These are phyloP conservation scores for Gonioctena quinquepunctata DNA, from an alignment of 1,140 invertebrate genomes.

Conservation along the genomic window DNA sequence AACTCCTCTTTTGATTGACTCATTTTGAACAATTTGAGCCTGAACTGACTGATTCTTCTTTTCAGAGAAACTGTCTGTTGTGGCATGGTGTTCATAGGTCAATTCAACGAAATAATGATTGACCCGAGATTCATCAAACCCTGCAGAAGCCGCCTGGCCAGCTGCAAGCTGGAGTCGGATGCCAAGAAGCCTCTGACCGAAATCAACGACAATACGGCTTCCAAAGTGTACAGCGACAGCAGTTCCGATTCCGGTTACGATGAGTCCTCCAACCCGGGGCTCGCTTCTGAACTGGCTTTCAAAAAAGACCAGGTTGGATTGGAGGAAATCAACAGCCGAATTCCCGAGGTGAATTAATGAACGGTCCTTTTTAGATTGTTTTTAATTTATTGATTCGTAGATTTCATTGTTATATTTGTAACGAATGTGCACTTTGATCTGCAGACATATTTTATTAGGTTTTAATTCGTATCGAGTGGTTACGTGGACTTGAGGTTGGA, in stretches of 20 bases:
- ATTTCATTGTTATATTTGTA: slow-evolving; percentile 36
- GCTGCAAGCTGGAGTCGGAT: slow-evolving; percentile 34
- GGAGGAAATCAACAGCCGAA: slow-evolving; percentile 33
- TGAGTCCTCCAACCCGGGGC: slow-evolving; percentile 62
- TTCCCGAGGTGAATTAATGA: slow-evolving; percentile 1
- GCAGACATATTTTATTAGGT: slow-evolving; percentile 22
- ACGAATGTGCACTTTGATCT: slow-evolving; percentile 13
- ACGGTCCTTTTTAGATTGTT: slow-evolving; percentile 44
- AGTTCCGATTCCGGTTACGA: slow-evolving; percentile 69
- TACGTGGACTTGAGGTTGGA: too few species aligned
- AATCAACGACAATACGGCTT: slow-evolving; percentile 4
- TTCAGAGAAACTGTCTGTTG: slow-evolving; percentile 73
- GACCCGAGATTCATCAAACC: slow-evolving; percentile 67
- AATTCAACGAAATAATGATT: slow-evolving; percentile 67
- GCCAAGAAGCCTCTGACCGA: background rate
- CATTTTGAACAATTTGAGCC: too few species aligned
- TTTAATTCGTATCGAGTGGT: background rate
- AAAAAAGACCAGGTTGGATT: slow-evolving; percentile 44
- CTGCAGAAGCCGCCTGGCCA: slow-evolving; percentile 57
- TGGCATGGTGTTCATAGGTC: slow-evolving; percentile 72
- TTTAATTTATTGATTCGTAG: slow-evolving; percentile 47
- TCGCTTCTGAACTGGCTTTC: background rate
- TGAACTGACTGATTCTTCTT: too few species aligned
- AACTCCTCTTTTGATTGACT: too few species aligned
- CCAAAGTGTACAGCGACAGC: slow-evolving; percentile 60